Evolutionary conservation across 2,888 invertebrate genomes (phyloP), one percentile per base, ranked within the genome.

Genomic region (Xanthostigma xanthostigma): DNA sequence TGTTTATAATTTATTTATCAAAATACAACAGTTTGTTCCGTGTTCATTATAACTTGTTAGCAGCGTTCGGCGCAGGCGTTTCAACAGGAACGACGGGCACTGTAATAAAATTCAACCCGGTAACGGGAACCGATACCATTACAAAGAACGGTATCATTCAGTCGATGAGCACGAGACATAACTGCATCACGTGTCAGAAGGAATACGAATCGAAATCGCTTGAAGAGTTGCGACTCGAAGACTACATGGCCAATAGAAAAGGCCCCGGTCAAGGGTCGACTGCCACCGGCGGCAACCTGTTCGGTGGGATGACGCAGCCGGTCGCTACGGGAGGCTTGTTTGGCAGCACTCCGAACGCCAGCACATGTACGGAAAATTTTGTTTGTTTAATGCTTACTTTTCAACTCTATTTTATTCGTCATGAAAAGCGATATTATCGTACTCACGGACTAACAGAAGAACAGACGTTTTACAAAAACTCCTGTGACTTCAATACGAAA

Each of bases 111-210:
- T 96, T 93, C 67, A 81, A 76, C 56, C 86, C 92, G 0, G 81
- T 88, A 0, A 79, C 84, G 34, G 92, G 93, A 2, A 86, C 84
- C 0, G 98, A 98, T 61, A 87, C 92, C 0, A 82, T 95, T 70
- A 78, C 91, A 60, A 95, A 95, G 67, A 83, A 84, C 54, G 92
- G 93, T 0, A 75, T 80, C 3, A 79, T 86, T 3, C 84, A 82
- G 61, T 88, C 76, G 54, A 92, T 98, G 54, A 89, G 80, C 58
- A 97, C 95, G 0, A 84, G 91, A 58, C 93, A 95, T 63, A 90
- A 95, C 63, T 96, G 96, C 65, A 96, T 98, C 51, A 94, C 94
- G 1, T 92, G 92, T 50, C 98, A 98, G 98, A 94, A 95, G 71
- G 95, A 97, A 63, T 99, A 97, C 63, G 96, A 97, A 61, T 68